phyloP scores from a whole-genome alignment of 2,888 invertebrate genomes.

The Habroteleia sp. region DNA sequence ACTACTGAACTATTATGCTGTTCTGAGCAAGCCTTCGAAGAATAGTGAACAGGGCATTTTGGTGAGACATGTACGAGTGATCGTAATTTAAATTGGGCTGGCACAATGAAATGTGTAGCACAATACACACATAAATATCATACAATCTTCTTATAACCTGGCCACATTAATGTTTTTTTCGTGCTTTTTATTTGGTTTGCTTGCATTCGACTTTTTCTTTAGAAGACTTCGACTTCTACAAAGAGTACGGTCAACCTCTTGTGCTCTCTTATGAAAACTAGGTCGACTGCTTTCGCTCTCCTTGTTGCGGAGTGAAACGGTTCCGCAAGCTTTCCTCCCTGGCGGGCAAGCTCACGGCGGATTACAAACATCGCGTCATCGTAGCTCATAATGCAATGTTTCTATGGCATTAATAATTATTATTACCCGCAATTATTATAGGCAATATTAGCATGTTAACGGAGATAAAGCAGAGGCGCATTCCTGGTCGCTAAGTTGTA shows the following conservation, averaged over 20 bases:
- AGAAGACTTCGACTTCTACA: neutral
- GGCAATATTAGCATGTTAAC: conserved; percentile 50
- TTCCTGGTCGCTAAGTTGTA: conserved; percentile 24
- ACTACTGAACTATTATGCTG: too few species aligned
- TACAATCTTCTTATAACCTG: too few species aligned
- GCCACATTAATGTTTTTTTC: conserved; percentile 7
- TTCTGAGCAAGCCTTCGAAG: too few species aligned
- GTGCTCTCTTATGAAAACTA: conserved; percentile 56
- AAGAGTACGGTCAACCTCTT: conserved; percentile 19
- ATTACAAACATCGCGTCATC: conserved; percentile 59
- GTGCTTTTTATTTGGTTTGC: conserved; percentile 5
- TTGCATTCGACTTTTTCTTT: conserved; percentile 15
- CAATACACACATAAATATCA: too few species aligned
- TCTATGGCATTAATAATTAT: conserved; percentile 67
- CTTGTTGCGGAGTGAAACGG: conserved; percentile 26
- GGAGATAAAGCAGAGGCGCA: conserved; percentile 52
- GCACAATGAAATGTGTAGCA: too few species aligned
- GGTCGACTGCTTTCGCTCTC: conserved; percentile 60
- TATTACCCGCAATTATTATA: conserved; percentile 64
- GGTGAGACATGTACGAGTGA: neutral
- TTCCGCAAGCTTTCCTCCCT: conserved; percentile 7
- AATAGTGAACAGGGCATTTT: too few species aligned
- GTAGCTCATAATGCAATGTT: conserved; percentile 42
- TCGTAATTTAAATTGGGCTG: too few species aligned
- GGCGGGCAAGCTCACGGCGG: conserved; percentile 23